Evolutionary conservation across 2,888 invertebrate genomes (phyloP).

Genomic region (Limnephilus rhombicus): DNA sequence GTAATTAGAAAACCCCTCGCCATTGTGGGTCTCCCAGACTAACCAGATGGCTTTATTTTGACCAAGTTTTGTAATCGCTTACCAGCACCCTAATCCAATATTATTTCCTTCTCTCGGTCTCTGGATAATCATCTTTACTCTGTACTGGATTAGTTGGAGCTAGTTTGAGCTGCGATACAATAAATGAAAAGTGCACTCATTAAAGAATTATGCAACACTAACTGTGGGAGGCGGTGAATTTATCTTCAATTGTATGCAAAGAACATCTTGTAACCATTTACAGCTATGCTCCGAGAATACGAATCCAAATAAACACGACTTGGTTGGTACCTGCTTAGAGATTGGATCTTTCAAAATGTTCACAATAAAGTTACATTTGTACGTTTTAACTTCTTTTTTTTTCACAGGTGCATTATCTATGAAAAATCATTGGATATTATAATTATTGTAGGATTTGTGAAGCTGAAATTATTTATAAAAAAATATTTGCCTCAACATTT

Average conservation of each 20-base stretch:
- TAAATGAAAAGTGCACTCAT: slow-evolving; percentile 26
- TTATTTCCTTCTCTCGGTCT: no score
- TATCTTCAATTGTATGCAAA: slow-evolving; percentile 35
- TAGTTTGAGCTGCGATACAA: not conserved
- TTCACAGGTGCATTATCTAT: no score
- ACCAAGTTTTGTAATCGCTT: no score
- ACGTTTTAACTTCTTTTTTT: not conserved
- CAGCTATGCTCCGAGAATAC: slow-evolving; percentile 12
- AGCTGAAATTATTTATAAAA: no score
- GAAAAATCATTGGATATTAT: no score
- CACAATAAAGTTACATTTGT: not conserved
- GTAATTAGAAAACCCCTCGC: no score
- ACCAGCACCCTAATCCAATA: no score
- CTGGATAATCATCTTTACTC: not conserved
- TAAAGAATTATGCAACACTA: slow-evolving; percentile 15
- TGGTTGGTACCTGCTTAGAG: not conserved
- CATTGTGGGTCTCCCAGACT: no score
- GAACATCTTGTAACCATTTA: slow-evolving; percentile 11
- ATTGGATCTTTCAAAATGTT: not conserved
- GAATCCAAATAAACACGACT: not conserved
- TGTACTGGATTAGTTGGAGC: not conserved
- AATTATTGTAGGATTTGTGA: no score
- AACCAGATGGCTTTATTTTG: no score
- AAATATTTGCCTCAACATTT: no score
- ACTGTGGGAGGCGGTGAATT: slow-evolving; percentile 27